Evolutionary conservation across 2,888 invertebrate species (phyloP), one percentile per base, ranked within the genome.

Genomic region (Empis livida): DNA sequence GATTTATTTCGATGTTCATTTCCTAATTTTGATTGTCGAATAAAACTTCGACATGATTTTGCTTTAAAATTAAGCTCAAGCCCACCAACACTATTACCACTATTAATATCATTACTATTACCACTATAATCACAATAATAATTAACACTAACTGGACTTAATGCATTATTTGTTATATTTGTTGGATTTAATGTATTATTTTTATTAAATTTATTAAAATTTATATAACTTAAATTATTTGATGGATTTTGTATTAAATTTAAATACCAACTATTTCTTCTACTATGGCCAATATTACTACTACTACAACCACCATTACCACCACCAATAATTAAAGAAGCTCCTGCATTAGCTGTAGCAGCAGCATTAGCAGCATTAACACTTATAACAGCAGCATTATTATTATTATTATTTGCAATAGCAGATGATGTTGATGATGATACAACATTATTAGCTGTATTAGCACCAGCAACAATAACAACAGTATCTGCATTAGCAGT

Each of bases 1-100:
- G 60, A 60, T 57, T 56, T 59, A 57, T 60, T 60, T 44, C 60
- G 56, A 56, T 60, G 60, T 49, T 60, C 59, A 30, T 48, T 55
- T 47, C 56, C 54, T 47, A 60, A 51, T 46, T 59, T 56, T 49
- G 55, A 40, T 45, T 56, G 58, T 43, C 56, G 55, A 43, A 58
- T 54, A 54, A 59, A 60, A 53, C 59, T 60, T 47, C 59, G 56
- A 53, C 59, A 59, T 43, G 59, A 57, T 46, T 57, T 59, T 41
- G 57, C 54, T 50, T 57, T 57, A 51, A 55, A 59, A 51, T 54
- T 56, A 43, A 53, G 51, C 45, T 58, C 57, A 46, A 59, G 52
- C 46, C 55, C 56, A 27, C 20, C 27, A 20, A 3, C n/a, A 27
- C 15, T 32, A 15, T 42, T 32, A n/a, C 14, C 20, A 45, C 39